A percentile compares a stretch with the other conserved stretches of the same genome.
Evolutionary conservation across 2,888 invertebrate genomes (phyloP).

Genomic region (Parnassius glacialis): DNA sequence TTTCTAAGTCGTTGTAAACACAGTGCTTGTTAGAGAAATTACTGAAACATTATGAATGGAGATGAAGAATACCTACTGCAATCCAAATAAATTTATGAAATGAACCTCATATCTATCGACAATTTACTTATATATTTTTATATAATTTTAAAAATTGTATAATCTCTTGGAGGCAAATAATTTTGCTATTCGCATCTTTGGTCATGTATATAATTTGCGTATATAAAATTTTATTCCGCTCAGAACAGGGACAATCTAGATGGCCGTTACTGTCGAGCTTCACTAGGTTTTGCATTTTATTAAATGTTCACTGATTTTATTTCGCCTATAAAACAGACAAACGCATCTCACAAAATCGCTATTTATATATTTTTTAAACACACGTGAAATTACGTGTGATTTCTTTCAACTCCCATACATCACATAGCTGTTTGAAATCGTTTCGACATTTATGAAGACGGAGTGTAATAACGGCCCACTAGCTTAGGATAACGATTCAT

Average conservation of each 20-base stretch:
- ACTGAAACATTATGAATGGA: constrained; percentile 7
- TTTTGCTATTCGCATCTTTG: constrained; percentile 57
- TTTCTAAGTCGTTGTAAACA: constrained; percentile 18
- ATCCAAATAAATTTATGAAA: neutral
- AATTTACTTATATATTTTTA: too few species aligned
- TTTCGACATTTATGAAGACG: constrained; percentile 33
- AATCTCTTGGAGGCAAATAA: constrained; percentile 52
- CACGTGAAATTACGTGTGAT: constrained; percentile 37
- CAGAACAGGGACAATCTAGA: constrained; percentile 55
- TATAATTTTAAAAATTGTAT: too few species aligned
- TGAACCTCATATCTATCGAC: too few species aligned
- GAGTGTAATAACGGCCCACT: constrained; percentile 40
- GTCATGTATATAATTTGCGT: constrained; percentile 62
- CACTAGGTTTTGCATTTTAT: constrained; percentile 48
- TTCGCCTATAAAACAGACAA: constrained; percentile 41
- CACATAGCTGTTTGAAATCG: constrained; percentile 22
- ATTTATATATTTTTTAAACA: constrained; percentile 29
- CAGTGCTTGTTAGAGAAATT: neutral
- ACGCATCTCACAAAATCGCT: constrained; percentile 35
- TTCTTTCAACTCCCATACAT: constrained; percentile 39
- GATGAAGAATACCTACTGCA: neutral
- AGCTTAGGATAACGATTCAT: constrained; percentile 53
- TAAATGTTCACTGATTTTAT: constrained; percentile 46
- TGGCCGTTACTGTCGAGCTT: constrained; percentile 50
- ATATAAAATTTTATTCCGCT: constrained; percentile 67